Evolutionary conservation across 2,113 vertebrate genomes (phyloP).

Genomic region (Bubo blakistoni): DNA sequence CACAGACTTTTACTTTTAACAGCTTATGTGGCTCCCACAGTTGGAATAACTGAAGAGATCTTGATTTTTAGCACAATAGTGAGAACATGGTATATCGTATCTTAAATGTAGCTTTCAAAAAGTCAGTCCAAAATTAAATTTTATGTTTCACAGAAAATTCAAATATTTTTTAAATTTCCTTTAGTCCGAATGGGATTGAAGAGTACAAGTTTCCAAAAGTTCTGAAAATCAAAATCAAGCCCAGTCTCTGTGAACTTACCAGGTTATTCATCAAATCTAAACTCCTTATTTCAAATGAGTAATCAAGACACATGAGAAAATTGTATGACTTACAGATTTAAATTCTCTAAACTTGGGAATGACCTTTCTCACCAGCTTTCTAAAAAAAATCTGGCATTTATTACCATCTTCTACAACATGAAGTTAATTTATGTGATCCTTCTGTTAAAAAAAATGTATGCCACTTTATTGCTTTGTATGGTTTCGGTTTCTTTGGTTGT

Average conservation of each 20-base stretch:
- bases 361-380: neutral
- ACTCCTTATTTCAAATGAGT: neutral
- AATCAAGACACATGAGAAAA: neutral
- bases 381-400: neutral
- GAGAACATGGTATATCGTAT: neutral
- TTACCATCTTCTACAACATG: neutral
- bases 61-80: neutral
- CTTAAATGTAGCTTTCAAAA: neutral
- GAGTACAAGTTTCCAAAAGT: neutral
- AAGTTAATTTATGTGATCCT: neutral
- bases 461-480: neutral
- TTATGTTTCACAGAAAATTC: neutral
- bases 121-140: neutral
- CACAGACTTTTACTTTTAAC: neutral
- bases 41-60: neutral
- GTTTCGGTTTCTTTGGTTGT: neutral
- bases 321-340: neutral
- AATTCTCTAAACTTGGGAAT: neutral
- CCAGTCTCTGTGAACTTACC: neutral
- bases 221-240: neutral
- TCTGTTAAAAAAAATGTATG: neutral
- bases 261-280: neutral
- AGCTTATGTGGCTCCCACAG: neutral
- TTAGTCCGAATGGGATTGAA: neutral
- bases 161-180: neutral